Evolutionary conservation across 2,797 vertebrate species (phyloP).

Genomic region (Corythornis leucogaster): DNA sequence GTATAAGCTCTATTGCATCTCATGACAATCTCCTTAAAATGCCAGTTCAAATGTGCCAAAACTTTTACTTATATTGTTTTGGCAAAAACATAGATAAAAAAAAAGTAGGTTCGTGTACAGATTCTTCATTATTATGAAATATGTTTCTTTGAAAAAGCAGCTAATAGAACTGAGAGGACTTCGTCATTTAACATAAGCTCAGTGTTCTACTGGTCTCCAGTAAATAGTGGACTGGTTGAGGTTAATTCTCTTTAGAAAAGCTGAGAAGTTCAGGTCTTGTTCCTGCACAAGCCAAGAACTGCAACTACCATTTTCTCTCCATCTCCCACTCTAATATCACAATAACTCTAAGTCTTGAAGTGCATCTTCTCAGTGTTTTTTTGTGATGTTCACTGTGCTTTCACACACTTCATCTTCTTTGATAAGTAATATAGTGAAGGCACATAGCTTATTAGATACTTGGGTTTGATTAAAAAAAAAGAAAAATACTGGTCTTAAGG

Average conservation of each 20-base stretch:
- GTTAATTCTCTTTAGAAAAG: not conserved
- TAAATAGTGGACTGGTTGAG: rapidly evolving
- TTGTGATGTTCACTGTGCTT: no score
- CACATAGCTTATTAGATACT: no score
- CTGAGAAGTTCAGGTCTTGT: not conserved
- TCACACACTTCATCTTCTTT: no score
- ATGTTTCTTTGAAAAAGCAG: not conserved
- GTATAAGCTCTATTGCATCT: not conserved
- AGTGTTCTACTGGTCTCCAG: not conserved
- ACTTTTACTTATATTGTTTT: not conserved
- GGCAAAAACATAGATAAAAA: not conserved
- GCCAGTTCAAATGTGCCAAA: not conserved
- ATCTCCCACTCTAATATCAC: not conserved
- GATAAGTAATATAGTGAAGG: no score
- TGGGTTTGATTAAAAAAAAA: not conserved
- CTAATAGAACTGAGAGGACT: not conserved
- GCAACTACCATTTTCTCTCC: not conserved
- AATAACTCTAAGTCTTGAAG: no score
- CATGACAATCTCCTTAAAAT: not conserved
- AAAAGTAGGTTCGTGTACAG: not conserved
- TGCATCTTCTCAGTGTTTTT: no score
- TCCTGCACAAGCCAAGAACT: not conserved
- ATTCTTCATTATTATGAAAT: not conserved
- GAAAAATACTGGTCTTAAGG: no score
- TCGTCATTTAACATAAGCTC: not conserved